Evolutionary conservation across 1,140 invertebrate species (phyloP).

Genomic region (Plodia interpunctella): DNA sequence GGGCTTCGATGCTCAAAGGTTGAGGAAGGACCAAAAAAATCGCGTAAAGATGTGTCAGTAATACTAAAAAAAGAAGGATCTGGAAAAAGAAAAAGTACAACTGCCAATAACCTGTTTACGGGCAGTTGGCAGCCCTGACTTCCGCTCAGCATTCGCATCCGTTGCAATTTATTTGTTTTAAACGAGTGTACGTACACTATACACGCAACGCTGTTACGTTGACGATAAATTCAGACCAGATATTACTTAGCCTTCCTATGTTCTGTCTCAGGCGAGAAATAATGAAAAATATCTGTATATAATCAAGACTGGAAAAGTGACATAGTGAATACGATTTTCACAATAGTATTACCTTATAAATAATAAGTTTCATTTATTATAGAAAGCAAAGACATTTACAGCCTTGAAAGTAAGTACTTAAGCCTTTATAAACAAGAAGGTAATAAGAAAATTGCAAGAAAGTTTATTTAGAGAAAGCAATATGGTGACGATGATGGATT

Average conservation of each 20-base stretch:
- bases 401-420: background rate
- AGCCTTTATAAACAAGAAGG: background rate
- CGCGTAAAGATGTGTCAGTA: no score
- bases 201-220: slow-evolving; percentile 27
- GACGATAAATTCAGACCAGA: slow-evolving; percentile 15
- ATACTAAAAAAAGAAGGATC: no score
- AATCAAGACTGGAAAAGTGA: no score
- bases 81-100: no score
- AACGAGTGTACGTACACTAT: slow-evolving; percentile 30
- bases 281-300: no score
- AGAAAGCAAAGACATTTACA: background rate
- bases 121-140: slow-evolving; percentile 31
- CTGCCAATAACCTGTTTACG: no score
- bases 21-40: no score
- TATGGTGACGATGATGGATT: background rate
- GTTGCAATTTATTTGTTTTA: slow-evolving; percentile 43
- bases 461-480: background rate
- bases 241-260: slow-evolving; percentile 1
- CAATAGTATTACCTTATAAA: no score
- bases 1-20: no score
- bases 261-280: no score
- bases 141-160: slow-evolving; percentile 39
- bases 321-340: no score
- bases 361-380: no score
- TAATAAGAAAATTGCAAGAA: background rate